A percentile compares a stretch with the other conserved stretches of the same genome.
These are phyloP conservation scores for Nephrotoma guestfalica DNA, from an alignment of 2,888 invertebrate genomes.

Conservation along the genomic window DNA sequence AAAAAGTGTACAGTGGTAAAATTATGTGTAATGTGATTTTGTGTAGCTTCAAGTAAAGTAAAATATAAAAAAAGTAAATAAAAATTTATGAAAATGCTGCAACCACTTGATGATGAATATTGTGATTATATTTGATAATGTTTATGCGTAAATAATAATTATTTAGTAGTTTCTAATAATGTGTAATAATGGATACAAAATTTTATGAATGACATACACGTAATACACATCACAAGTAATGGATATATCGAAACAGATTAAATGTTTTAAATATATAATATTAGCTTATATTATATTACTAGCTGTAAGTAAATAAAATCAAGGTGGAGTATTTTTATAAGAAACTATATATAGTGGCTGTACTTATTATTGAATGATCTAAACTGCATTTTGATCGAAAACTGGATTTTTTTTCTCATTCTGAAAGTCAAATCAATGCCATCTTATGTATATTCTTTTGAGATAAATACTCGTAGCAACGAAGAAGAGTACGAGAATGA, in stretches of 20 bases:
- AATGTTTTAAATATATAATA: constrained; percentile 4
- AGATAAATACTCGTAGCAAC: neutral
- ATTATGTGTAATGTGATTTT: neutral
- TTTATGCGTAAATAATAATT: neutral
- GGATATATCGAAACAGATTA: constrained; percentile 2
- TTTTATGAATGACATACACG: neutral
- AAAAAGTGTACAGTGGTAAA: neutral
- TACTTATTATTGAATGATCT: neutral
- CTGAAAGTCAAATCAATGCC: neutral
- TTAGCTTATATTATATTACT: neutral
- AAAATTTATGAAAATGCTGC: neutral
- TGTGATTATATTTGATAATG: neutral
- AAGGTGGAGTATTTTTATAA: neutral
- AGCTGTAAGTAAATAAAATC: neutral
- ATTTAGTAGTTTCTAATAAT: neutral
- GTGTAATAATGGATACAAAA: neutral
- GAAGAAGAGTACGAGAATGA: no score
- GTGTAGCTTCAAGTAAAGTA: neutral
- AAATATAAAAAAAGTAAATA: neutral
- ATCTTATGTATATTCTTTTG: neutral
- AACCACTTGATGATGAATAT: neutral
- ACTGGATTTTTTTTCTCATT: neutral
- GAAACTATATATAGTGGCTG: neutral
- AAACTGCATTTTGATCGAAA: neutral
- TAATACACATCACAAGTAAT: neutral